A percentile compares a stretch with the other conserved stretches of the same genome.
Evolutionary conservation across 2,797 vertebrate genomes (phyloP).

Genomic region (Pangasius krempfi): DNA sequence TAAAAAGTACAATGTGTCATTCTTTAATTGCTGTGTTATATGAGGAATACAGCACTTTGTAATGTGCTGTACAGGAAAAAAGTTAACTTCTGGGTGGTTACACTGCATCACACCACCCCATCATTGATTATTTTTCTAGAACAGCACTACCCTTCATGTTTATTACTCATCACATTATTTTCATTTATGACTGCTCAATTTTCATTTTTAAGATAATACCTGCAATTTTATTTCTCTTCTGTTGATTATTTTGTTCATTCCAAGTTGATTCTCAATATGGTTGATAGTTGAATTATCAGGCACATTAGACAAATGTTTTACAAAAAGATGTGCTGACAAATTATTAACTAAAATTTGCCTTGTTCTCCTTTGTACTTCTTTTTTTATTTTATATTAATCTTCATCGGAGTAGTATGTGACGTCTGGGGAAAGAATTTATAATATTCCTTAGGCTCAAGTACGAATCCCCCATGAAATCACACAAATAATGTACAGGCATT

Average conservation of each 20-base stretch:
- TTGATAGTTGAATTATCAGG: not conserved
- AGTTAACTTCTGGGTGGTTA: not conserved
- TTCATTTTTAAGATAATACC: too few relatives aligned
- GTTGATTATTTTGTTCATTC: not conserved
- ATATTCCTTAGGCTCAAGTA: not conserved
- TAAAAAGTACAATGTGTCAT: too few relatives aligned
- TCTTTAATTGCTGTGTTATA: not conserved
- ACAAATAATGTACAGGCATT: not conserved
- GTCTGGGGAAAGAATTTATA: not conserved
- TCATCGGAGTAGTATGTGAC: not conserved
- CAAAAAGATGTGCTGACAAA: not conserved
- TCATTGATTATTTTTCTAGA: too few relatives aligned
- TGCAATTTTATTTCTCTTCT: too few relatives aligned
- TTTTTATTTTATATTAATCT: not conserved
- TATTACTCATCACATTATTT: too few relatives aligned
- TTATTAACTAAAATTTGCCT: not conserved
- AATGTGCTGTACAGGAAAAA: not conserved
- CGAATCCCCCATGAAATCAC: not conserved
- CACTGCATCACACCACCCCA: too few relatives aligned
- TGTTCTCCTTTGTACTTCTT: not conserved
- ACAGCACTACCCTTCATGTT: too few relatives aligned
- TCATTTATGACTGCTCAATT: too few relatives aligned
- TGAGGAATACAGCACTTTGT: not conserved
- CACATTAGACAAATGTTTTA: not conserved
- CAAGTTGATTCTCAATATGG: not conserved